Base-by-base conservation (phyloP, 2,888 invertebrate species). In the Coleophora flavipennella region DNA sequence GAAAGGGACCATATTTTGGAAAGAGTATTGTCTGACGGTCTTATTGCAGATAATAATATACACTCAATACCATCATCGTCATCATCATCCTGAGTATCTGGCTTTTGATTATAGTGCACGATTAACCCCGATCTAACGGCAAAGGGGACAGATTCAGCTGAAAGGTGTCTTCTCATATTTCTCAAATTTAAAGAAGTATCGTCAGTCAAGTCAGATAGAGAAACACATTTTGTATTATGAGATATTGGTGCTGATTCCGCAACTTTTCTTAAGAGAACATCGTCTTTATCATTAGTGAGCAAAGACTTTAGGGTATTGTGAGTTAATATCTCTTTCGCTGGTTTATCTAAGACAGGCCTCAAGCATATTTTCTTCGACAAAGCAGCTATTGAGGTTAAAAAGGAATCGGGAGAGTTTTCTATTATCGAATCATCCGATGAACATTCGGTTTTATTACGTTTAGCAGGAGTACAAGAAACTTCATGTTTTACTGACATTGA, bases 71-170 rank as follows among this genome's bases (percentile, higher is more conserved):
- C 33, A 13, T 33, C 33, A 13, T 8, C 13, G 33, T 13, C 13
- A 33, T 33, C 33, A 13, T 13, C 13, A 33, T 33, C 33, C 13
- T 33, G 33, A 33, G 33, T 33, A 8, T 33, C 33, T 33, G 13
- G 33, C 14, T 33, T 14, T 33, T 13, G 33, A 33, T 33, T 33
- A 33, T 33, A 33, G 33, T 33, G 33, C 33, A 33, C 13, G 12
- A 33, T 33, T 33, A 33, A 33, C 13, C 33, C 33, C 13, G 33
- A 33, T 2, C 14, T 33, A 33, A 33, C 29, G 29, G 29, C 29
- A 29, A 29, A 29, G 29, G 29, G 29, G 29, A 29, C 8, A 29
- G 29, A 29, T 29, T 29, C 29, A 29, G 29, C 29, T 29, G 29
- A 29, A 29, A 9, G 29, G 29, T 29, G 29, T 29, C 29, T 29